phyloP scores from a whole-genome alignment of 2,113 vertebrate genomes.

The Rhagologus leucostigma region DNA sequence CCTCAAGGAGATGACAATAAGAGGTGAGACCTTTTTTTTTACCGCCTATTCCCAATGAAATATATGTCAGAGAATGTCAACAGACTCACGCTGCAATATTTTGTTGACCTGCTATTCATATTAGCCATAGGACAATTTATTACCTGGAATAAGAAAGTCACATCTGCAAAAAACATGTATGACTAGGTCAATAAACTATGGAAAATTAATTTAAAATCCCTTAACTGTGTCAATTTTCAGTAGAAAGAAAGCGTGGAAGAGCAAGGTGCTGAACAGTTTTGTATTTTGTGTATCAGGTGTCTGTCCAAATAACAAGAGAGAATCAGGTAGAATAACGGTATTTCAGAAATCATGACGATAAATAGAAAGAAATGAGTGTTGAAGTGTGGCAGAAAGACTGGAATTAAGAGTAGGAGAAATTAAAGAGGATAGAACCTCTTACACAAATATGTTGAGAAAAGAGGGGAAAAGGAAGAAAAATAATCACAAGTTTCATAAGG shows the following conservation, averaged over 20 bases:
- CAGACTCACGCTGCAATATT: neutral
- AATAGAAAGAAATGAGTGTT: neutral
- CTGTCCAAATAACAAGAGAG: neutral
- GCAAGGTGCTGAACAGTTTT: neutral
- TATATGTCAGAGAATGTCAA: neutral
- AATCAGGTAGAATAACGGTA: neutral
- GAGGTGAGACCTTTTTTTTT: neutral
- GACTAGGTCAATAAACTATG: neutral
- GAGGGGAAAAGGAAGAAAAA: neutral
- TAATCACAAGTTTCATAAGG: neutral
- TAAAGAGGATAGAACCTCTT: neutral
- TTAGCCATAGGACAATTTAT: neutral
- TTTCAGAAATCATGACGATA: neutral
- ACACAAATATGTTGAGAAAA: neutral
- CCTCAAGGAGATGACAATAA: neutral
- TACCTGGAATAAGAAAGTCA: neutral
- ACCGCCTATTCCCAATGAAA: neutral
- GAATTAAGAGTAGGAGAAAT: neutral
- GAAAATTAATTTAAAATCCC: neutral
- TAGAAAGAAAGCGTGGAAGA: neutral
- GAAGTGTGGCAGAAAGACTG: neutral
- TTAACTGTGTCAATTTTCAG: neutral
- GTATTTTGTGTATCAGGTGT: neutral
- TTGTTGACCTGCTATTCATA: neutral
- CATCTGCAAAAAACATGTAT: neutral